A percentile compares a stretch with the other conserved stretches of the same genome.
Evolutionary conservation across 2,113 vertebrate genomes (phyloP).

Genomic region (Nipponia nippon): DNA sequence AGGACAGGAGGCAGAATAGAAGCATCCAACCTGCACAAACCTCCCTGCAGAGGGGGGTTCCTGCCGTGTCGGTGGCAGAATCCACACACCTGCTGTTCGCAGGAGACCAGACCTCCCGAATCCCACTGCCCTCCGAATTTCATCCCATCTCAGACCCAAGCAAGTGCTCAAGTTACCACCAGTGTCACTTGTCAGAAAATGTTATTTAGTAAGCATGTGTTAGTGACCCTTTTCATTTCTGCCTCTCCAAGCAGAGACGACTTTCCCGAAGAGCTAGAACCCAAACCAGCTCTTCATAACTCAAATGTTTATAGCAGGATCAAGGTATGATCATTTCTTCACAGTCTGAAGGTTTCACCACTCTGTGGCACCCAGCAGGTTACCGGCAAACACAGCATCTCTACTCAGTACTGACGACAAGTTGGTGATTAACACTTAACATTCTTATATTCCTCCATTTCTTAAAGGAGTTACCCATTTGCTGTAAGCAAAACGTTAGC

Average conservation of each 20-base stretch:
- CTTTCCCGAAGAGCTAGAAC: not conserved
- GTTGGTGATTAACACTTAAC: not conserved
- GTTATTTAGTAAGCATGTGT: rapidly evolving
- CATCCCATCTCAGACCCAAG: not conserved
- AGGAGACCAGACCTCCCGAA: not conserved
- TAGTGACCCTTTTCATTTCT: not conserved
- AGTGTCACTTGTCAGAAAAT: not conserved
- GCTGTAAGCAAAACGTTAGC: not conserved
- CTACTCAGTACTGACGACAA: not conserved
- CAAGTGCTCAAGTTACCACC: not conserved
- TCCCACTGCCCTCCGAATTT: not conserved
- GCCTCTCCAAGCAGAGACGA: not conserved
- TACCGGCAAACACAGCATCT: not conserved
- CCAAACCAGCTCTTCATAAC: not conserved
- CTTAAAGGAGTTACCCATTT: not conserved
- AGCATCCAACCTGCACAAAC: rapidly evolving
- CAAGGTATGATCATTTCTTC: not conserved
- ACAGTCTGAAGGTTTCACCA: not conserved
- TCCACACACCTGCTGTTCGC: not conserved
- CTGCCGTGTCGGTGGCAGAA: not conserved
- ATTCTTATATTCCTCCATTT: not conserved
- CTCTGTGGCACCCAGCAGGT: not conserved
- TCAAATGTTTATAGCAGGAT: not conserved
- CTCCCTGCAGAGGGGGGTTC: not conserved
- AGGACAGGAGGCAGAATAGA: not conserved